Evolutionary conservation across 2,797 vertebrate species (phyloP), one percentile per base, ranked within the genome.

Genomic region (Chaenodraco wilsoni): DNA sequence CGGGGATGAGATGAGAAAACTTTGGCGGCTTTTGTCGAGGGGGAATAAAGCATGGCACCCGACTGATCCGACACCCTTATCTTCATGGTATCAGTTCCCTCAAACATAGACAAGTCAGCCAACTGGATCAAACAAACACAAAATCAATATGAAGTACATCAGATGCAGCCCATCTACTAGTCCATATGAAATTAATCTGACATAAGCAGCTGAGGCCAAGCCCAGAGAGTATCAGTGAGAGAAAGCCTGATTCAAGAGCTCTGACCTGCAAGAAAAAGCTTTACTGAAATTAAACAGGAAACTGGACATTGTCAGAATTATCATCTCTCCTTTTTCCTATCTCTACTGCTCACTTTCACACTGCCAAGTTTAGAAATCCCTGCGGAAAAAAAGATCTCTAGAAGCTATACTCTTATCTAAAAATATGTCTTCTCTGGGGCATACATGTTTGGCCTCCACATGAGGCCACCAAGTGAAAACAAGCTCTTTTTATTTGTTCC

Each of bases 131-230:
- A 89, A 91, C 79, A 75, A 68, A 66, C 65, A 67, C 79, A 78
- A 72, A 82, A 83, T 85, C 81, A 84, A 86, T 79, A 87, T 76
- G 81, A 91, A 88, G 84, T 63, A 70, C 65, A 82, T 88, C 79
- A 85, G 83, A 84, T 69, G 78, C 79, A 72, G 69, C 55, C 78
- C 81, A 79, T 93, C 81, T 77, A 76, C 61, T 62, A 65, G 79
- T 83, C 83, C 80, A 76, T 84, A 81, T 85, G 77, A 93, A 93
- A 91, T 93, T 82, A 91, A 89, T 91, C 81, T 91, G 94, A 92
- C 93, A 92, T 91, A 89, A 92, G 92, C 86, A 90, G 79, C 78
- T 79, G 88, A 92, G 82, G 69, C 61, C 83, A 81, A 74, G 84
- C 74, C 74, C 13, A n/a, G 19, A 74, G 72, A 48, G 65, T 45